A percentile compares a stretch with the other conserved stretches of the same genome.
These are phyloP conservation scores for Tetrao urogallus DNA, from an alignment of 2,113 vertebrate species.

Conservation along the genomic window DNA sequence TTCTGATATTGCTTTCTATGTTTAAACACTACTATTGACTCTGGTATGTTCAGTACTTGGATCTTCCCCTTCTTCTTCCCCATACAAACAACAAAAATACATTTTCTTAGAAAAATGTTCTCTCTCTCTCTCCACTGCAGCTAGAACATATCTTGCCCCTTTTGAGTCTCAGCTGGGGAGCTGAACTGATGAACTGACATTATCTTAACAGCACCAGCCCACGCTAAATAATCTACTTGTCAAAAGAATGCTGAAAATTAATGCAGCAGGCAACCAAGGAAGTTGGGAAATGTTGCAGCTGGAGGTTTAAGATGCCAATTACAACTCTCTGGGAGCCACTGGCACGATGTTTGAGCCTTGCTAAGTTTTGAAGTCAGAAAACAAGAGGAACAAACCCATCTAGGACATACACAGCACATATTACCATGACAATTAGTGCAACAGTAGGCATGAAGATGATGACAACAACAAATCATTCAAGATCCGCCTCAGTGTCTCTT, in stretches of 20 bases:
- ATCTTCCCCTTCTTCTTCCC: not conserved
- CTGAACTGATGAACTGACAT: not conserved
- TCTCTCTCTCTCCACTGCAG: not conserved
- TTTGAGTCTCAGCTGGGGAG: not conserved
- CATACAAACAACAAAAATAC: not conserved
- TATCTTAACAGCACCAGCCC: not conserved
- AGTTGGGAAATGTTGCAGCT: not conserved
- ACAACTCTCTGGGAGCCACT: not conserved
- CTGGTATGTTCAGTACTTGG: not conserved
- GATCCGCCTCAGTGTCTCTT: not conserved
- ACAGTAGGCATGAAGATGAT: not conserved
- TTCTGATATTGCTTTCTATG: not conserved
- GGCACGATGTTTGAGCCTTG: not conserved
- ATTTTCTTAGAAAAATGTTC: not conserved
- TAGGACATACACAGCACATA: rapidly evolving
- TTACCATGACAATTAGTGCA: not conserved
- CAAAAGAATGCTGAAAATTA: not conserved
- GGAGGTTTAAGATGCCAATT: not conserved
- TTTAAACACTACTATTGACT: not conserved
- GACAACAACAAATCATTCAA: not conserved
- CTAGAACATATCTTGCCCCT: not conserved
- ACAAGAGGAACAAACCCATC: not conserved
- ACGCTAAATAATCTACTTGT: not conserved
- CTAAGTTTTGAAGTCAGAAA: not conserved
- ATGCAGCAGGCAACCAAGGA: not conserved